Evolutionary conservation across 2,113 vertebrate genomes (phyloP).

Genomic region (Motacilla tschutschensis): DNA sequence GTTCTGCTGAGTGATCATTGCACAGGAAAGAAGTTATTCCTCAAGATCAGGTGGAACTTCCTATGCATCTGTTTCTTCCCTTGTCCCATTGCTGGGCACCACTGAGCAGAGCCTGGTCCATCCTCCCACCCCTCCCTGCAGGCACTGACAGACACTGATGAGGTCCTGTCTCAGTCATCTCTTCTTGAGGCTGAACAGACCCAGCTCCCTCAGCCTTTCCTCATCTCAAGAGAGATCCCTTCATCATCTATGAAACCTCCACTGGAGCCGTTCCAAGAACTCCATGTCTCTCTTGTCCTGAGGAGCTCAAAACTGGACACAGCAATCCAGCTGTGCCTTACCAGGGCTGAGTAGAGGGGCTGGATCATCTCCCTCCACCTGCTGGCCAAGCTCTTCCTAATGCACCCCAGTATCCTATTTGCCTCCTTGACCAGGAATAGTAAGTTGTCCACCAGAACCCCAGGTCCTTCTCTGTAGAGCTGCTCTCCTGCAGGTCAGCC

Average conservation of each 20-base stretch:
- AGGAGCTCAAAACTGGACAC: background rate
- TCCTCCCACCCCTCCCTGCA: background rate
- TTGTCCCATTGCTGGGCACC: background rate
- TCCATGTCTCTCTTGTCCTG: background rate
- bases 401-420: background rate
- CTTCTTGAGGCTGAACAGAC: fast-evolving
- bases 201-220: background rate
- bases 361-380: background rate
- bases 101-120: background rate
- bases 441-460: background rate
- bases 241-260: background rate
- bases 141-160: background rate
- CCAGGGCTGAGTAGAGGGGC: background rate
- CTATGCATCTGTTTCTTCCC: background rate
- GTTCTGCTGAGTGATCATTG: fast-evolving
- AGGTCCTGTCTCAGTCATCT: fast-evolving
- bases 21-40: background rate
- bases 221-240: too few species aligned
- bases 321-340: background rate
- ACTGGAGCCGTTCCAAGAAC: fast-evolving
- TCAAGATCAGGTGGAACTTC: background rate
- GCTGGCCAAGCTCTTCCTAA: background rate
- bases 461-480: background rate
- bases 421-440: background rate
- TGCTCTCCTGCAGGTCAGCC: background rate